Evolutionary conservation across 2,113 vertebrate species (phyloP).

Genomic region (Ailurus styani): DNA sequence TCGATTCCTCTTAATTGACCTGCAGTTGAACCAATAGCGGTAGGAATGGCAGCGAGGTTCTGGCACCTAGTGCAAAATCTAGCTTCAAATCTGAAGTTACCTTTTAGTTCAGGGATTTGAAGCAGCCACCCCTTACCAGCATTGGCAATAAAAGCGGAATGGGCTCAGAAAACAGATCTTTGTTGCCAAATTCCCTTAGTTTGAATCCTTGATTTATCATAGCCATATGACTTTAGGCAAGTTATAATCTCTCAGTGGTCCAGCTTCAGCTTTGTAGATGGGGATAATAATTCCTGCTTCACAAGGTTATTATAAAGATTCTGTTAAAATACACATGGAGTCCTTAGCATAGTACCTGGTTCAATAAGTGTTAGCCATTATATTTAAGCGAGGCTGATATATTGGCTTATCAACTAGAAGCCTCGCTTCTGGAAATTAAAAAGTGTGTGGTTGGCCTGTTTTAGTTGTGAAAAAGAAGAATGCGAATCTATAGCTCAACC

Average conservation of each 20-base stretch:
- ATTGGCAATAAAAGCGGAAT: not conserved
- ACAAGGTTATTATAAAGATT: not conserved
- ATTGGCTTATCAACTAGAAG: not conserved
- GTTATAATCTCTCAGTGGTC: not conserved
- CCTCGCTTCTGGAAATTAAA: constrained; percentile 8
- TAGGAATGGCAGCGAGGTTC: not conserved
- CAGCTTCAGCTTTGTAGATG: constrained; percentile 19
- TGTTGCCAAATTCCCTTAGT: not conserved
- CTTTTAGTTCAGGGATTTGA: not conserved
- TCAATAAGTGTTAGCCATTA: not conserved
- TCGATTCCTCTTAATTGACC: not conserved
- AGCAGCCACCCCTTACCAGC: not conserved
- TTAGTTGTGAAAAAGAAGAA: not conserved
- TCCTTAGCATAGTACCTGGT: not conserved
- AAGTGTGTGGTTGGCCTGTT: not conserved
- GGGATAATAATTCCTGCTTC: not conserved
- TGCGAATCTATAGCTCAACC: not conserved
- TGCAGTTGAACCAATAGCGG: not conserved
- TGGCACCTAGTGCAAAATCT: not conserved
- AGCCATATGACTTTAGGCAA: not conserved
- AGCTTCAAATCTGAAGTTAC: not conserved
- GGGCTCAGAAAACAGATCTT: constrained; percentile 8
- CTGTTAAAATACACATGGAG: not conserved
- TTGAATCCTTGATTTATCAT: constrained; percentile 19
- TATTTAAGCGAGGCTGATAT: not conserved